These are phyloP conservation scores for Latrodectus hesperus DNA, from an alignment of 2,888 invertebrate genomes.

Conservation along the genomic window DNA sequence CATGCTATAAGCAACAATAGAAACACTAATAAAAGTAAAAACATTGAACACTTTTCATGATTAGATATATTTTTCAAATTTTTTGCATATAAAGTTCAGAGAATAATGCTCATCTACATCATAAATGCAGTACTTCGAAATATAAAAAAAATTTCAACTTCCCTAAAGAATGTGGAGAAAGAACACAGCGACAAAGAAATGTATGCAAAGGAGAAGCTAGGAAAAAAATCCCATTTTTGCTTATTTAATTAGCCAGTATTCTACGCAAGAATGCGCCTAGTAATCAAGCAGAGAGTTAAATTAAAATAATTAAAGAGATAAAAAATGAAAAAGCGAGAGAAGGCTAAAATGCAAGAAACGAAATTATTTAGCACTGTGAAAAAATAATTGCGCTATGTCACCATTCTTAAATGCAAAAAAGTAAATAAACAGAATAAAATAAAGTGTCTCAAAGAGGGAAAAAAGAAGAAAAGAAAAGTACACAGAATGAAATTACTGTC, in stretches of 20 bases:
- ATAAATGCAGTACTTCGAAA: slow-evolving; percentile 31
- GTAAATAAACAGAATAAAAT: slow-evolving; percentile 18
- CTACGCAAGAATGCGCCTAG: slow-evolving; percentile 35
- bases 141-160: slow-evolving; percentile 13
- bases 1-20: not conserved
- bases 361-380: slow-evolving; percentile 40
- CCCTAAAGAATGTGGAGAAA: slow-evolving; percentile 39
- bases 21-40: slow-evolving; percentile 11
- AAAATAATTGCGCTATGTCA: slow-evolving; percentile 8
- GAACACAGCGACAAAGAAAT: slow-evolving; percentile 9
- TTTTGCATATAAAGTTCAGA: slow-evolving; percentile 21
- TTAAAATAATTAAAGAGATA: slow-evolving; percentile 58
- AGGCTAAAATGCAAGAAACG: slow-evolving; percentile 30
- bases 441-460: not conserved
- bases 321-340: slow-evolving; percentile 8
- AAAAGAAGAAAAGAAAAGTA: slow-evolving; percentile 21
- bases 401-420: slow-evolving; percentile 11
- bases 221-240: slow-evolving; percentile 48
- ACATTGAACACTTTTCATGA: slow-evolving; percentile 30
- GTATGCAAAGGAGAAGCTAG: slow-evolving; percentile 3
- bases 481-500: slow-evolving; percentile 8
- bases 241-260: slow-evolving; percentile 59
- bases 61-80: slow-evolving; percentile 47
- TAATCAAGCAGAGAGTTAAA: slow-evolving; percentile 62
- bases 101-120: slow-evolving; percentile 30